A percentile compares a stretch with the other conserved stretches of the same genome.
Conservation (phyloP, 2,888 invertebrate genomes). For the Tetanocera ferruginea region DNA sequence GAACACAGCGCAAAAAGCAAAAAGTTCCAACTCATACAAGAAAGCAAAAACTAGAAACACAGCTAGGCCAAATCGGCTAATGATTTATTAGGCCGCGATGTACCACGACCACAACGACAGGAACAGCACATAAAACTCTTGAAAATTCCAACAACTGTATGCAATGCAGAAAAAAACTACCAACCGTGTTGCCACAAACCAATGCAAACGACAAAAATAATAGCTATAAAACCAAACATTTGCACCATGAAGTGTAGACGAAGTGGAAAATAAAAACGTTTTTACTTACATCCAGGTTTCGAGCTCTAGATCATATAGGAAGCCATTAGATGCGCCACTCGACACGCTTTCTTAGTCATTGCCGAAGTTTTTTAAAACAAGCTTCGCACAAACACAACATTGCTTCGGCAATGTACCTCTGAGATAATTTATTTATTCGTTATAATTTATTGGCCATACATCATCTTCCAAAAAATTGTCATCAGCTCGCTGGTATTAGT, state of each 20-base stretch:
- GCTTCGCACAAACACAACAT: neutral
- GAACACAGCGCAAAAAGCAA: neutral
- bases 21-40: neutral
- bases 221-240: slow-evolving; percentile 29
- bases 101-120: neutral
- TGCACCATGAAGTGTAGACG: neutral
- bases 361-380: neutral
- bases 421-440: slow-evolving; percentile 45
- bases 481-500: slow-evolving; percentile 8
- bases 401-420: neutral
- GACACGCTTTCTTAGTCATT: slow-evolving; percentile 14
- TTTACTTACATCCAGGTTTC: slow-evolving; percentile 3
- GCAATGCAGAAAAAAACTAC: slow-evolving; percentile 30
- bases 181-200: slow-evolving; percentile 2
- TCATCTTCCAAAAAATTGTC: slow-evolving; percentile 57
- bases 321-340: slow-evolving; percentile 61
- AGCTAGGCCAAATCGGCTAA: slow-evolving; percentile 1
- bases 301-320: slow-evolving; percentile 29
- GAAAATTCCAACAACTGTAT: neutral
- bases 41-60: slow-evolving; percentile 16
- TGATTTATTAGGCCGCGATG: slow-evolving; percentile 35
- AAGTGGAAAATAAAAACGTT: neutral
- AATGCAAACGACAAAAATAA: slow-evolving; percentile 33
- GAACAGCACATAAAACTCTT: neutral
- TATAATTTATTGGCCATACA: slow-evolving; percentile 68